Evolutionary conservation across 2,113 vertebrate species (phyloP).

Genomic region (Daubentonia madagascariensis): DNA sequence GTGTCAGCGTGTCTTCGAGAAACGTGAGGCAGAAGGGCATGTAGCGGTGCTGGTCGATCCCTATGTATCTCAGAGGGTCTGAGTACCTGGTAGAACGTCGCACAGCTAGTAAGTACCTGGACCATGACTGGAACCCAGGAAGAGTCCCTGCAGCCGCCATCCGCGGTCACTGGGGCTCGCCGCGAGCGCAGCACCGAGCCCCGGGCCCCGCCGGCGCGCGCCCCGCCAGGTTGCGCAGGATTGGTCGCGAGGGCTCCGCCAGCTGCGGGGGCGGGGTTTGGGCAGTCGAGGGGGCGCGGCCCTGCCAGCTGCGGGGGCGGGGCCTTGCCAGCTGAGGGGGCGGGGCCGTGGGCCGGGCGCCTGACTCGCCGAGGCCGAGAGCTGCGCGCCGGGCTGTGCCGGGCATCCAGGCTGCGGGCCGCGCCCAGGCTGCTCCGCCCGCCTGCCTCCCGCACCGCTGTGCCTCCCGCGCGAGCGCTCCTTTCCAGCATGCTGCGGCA

Average conservation of each 20-base stretch:
- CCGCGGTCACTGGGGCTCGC: rapidly evolving
- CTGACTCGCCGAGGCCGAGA: rapidly evolving
- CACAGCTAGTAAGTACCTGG: neutral
- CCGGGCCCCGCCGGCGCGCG: neutral
- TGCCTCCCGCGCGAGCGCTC: neutral
- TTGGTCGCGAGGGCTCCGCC: neutral
- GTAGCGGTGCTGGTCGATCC: too few relatives aligned
- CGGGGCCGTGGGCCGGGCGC: neutral
- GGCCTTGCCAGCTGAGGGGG: neutral
- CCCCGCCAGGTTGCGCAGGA: neutral
- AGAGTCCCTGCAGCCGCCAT: neutral
- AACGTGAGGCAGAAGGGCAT: neutral
- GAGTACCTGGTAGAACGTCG: neutral
- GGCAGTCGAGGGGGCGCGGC: neutral
- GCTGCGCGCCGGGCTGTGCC: rapidly evolving
- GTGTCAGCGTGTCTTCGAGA: neutral
- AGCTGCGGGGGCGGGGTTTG: neutral
- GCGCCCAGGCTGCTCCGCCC: slow-evolving; percentile 49
- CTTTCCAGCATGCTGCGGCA: slow-evolving; percentile 87
- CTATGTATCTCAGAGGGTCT: neutral
- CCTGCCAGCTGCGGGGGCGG: slow-evolving; percentile 11
- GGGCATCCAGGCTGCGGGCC: neutral
- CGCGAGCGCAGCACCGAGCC: rapidly evolving
- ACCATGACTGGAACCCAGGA: neutral
- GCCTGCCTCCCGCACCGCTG: neutral